Conservation (phyloP, 2,888 invertebrate species). For the Nomada ruficornis region DNA sequence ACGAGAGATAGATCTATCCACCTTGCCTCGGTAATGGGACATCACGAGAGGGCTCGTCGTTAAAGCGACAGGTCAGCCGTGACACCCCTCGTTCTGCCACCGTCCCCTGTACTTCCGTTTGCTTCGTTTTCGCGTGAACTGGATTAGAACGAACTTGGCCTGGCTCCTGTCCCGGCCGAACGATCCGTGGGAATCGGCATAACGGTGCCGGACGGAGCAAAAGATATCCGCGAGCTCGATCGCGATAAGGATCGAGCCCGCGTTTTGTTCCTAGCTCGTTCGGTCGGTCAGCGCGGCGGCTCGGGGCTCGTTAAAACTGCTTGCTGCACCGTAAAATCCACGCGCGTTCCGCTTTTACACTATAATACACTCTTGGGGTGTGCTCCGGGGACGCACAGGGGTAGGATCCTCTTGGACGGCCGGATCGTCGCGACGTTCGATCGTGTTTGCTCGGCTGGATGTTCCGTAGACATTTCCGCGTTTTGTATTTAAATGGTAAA, state of each 20-base stretch:
- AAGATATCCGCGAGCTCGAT: conserved; percentile 28
- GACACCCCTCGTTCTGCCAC: conserved; percentile 68
- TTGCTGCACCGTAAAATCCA: conserved; percentile 63
- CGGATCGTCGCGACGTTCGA: too few relatives aligned
- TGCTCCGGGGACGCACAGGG: background rate
- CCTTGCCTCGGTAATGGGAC: conserved; percentile 66
- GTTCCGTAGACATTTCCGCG: too few relatives aligned
- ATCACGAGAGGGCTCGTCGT: conserved; percentile 67
- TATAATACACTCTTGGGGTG: background rate
- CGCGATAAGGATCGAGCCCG: conserved; percentile 59
- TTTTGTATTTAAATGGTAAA: conserved; percentile 36
- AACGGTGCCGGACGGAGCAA: conserved; percentile 42
- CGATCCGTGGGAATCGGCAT: conserved; percentile 75
- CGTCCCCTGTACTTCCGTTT: conserved; percentile 74
- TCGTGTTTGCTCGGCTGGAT: too few relatives aligned
- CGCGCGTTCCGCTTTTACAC: too few relatives aligned
- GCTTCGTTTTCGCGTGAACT: conserved; percentile 80
- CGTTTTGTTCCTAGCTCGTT: background rate
- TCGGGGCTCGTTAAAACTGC: conserved; percentile 62
- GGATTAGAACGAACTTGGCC: conserved; percentile 78
- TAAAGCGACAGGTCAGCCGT: conserved; percentile 80
- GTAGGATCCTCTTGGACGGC: too few relatives aligned
- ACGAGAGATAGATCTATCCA: conserved; percentile 49
- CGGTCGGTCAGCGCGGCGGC: conserved; percentile 28
- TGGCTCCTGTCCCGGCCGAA: conserved; percentile 53